Evolutionary conservation across 2,113 vertebrate genomes (phyloP).

Genomic region (Sylvietta virens): DNA sequence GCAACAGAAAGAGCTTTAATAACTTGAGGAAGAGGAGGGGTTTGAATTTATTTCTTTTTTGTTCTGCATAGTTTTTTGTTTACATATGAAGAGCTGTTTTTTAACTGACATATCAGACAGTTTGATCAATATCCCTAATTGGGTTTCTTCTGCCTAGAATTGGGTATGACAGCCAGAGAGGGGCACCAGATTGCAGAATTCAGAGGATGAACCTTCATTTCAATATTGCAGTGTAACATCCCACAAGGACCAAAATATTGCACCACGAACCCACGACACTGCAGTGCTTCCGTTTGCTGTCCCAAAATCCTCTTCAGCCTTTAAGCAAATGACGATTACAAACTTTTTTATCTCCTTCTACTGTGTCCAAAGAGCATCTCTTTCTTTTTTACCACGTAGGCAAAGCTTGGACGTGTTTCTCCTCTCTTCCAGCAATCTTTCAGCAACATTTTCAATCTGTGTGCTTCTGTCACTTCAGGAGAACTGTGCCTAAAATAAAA

Average conservation of each 20-base stretch:
- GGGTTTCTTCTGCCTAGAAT: not conserved
- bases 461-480: conserved; percentile 17
- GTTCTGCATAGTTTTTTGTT: not conserved
- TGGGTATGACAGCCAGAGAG: conserved; percentile 5
- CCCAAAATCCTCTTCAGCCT: not conserved
- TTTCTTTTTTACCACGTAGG: not conserved
- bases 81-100: not conserved
- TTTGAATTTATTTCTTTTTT: not conserved
- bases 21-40: not conserved
- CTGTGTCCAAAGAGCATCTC: not conserved
- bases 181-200: conserved; percentile 23
- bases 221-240: not conserved
- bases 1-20: not conserved
- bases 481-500: conserved; percentile 37
- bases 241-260: not conserved
- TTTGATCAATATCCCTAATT: not conserved
- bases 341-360: not conserved
- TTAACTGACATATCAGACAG: not conserved
- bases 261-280: not conserved
- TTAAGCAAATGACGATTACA: not conserved
- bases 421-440: conserved; percentile 1
- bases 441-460: conserved; percentile 15
- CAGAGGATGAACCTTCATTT: not conserved
- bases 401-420: conserved; percentile 4
- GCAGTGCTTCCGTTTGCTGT: not conserved